Base-by-base conservation (phyloP, 2,113 vertebrate species). In the Lagopus muta region DNA sequence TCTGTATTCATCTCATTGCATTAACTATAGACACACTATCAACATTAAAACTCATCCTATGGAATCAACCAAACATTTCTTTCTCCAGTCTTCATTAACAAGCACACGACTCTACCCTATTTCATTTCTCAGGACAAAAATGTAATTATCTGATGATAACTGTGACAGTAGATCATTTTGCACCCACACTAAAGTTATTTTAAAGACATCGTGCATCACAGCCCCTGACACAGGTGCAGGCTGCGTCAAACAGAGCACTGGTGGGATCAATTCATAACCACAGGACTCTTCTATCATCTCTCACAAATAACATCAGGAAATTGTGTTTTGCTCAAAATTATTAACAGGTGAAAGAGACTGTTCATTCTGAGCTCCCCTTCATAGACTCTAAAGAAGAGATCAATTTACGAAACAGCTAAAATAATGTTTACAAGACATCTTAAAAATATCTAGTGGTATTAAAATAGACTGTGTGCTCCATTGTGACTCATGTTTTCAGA, bases 121-220 rank as follows among this genome's bases (percentile, higher is more conserved):
- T 64, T 89, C 71, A 89, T 13, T 43, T 65, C 52, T 32, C 2
- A 0, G 48, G 40, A 61, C 30, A 85, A 76, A 85, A 92, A 73
- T 25, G 21, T 67, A 4, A 92, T 85, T 76, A 58, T 64, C 36
- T 34, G 21, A 64, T 38, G 24, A 64, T 40, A 82, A 30, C 13
- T 50, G 11, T 89, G 82, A 89, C 81, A 95, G 67, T 48, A 88
- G 89, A 94, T 55, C 36, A 73, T 62, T 54, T 76, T 64, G 40
- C 66, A 57, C 60, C 55, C 55, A 58, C 2, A 8, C 40, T 58
- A 89, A 82, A 82, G 69, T 85, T 91, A 76, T 73, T 89, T 82
- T 52, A 65, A 84, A 79, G 71, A 54, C n/a, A 80, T 0, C 42
- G 40, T 36, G n/a, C 21, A 65, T 77, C 67, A 58, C 45, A 77